These are phyloP conservation scores for Cyclophora albipunctata DNA, from an alignment of 2,888 invertebrate species.

Conservation along the genomic window DNA sequence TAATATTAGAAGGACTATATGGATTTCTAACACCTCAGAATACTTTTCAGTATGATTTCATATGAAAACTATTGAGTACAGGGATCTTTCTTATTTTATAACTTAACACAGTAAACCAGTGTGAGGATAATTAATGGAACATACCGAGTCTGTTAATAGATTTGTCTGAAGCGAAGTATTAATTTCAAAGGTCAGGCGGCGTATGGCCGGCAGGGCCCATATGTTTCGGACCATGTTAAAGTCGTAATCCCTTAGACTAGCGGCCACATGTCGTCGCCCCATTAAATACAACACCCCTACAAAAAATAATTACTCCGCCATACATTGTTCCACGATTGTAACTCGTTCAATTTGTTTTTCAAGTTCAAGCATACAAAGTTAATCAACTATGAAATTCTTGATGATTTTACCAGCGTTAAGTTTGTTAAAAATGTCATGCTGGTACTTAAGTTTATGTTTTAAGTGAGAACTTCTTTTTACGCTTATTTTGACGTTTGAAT, in stretches of 20 bases:
- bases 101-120: no score
- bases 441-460: constrained; percentile 1
- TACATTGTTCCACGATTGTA: constrained; percentile 41
- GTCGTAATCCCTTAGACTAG: constrained; percentile 14
- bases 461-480: constrained; percentile 13
- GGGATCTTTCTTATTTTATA: no score
- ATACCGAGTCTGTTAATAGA: not conserved
- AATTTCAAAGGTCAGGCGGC: constrained; percentile 27
- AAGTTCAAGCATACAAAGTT: constrained; percentile 33
- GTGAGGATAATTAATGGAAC: no score
- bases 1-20: no score
- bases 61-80: no score
- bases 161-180: constrained; percentile 9
- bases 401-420: constrained; percentile 10
- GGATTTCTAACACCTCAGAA: no score
- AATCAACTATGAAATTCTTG: constrained; percentile 20
- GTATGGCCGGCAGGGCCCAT: constrained; percentile 42
- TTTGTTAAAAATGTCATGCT: not conserved
- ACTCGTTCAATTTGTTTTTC: constrained; percentile 45
- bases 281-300: constrained; percentile 59
- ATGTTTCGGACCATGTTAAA: constrained; percentile 36
- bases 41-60: no score
- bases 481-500: no score
- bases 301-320: constrained; percentile 71
- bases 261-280: constrained; percentile 58